Percentiles rank a stretch among this genome's conserved stretches.
Conservation (phyloP, 2,888 invertebrate species). For the Hirtodrosophila trivittata region DNA sequence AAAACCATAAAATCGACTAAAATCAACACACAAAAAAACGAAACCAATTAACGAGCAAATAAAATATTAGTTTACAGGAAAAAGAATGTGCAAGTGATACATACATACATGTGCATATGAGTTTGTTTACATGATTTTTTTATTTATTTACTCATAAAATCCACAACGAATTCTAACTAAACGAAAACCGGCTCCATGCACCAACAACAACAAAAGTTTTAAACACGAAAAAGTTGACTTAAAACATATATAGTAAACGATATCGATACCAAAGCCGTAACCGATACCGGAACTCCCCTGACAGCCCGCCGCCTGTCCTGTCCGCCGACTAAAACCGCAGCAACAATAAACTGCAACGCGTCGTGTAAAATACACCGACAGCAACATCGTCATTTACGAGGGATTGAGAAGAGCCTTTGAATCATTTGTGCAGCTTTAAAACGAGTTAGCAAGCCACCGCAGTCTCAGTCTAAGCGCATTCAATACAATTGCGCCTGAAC, state of each 20-base stretch:
- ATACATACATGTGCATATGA: conserved; percentile 32
- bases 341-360: conserved; percentile 50
- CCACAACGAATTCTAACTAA: conserved; percentile 50
- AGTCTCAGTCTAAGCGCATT: conserved; percentile 29
- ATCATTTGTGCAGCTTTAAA: conserved; percentile 35
- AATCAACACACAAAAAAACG: conserved; percentile 52
- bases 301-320: conserved; percentile 13
- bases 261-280: conserved; percentile 38
- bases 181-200: conserved; percentile 34
- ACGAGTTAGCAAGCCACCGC: conserved; percentile 60
- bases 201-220: conserved; percentile 29
- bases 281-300: conserved; percentile 56
- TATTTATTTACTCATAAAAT: conserved; percentile 31
- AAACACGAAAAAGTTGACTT: conserved; percentile 44
- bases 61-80: conserved; percentile 33
- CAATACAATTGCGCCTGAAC: conserved; percentile 32
- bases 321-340: conserved; percentile 51
- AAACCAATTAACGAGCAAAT: conserved; percentile 69
- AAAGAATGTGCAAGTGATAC: conserved; percentile 66
- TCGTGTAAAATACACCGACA: conserved; percentile 59
- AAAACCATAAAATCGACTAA: conserved; percentile 52
- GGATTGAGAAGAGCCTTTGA: conserved; percentile 28
- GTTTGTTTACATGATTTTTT: conserved; percentile 43
- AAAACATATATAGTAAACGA: conserved; percentile 59
- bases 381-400: conserved; percentile 30